Conservation (phyloP, 2,888 invertebrate genomes). For the Lysandra coridon region DNA sequence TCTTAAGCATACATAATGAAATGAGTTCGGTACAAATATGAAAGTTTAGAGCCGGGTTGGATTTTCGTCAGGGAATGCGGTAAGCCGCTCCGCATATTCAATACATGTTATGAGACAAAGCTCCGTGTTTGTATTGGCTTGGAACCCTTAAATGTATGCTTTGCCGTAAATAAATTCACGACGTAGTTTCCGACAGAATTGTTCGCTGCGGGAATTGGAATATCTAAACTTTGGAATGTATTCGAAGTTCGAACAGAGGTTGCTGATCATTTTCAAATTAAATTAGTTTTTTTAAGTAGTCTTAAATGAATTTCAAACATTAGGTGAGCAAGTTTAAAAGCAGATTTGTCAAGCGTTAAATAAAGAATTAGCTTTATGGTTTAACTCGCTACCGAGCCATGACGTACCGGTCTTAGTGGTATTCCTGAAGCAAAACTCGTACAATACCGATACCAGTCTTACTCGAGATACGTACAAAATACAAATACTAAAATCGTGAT, state of each 20-base stretch:
- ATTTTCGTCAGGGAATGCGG: background rate
- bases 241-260: background rate
- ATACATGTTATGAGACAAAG: slow-evolving; percentile 23
- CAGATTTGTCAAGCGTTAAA: background rate
- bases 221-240: background rate
- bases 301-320: no score
- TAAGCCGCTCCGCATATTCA: background rate
- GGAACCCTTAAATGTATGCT: slow-evolving; percentile 12
- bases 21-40: slow-evolving; percentile 1
- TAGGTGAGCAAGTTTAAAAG: no score
- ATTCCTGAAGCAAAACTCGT: background rate
- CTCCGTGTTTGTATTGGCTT: slow-evolving; percentile 6
- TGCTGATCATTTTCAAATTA: background rate
- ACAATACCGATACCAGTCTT: no score
- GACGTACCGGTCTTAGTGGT: background rate
- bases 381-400: background rate
- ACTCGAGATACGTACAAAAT: no score
- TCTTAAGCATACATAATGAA: slow-evolving; percentile 2
- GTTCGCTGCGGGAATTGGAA: background rate
- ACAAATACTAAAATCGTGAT: no score
- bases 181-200: background rate
- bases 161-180: background rate
- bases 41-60: background rate
- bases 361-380: background rate
- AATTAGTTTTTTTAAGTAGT: no score